These are phyloP conservation scores for Luehdorfia chinensis DNA, from an alignment of 1,140 invertebrate genomes.

Conservation along the genomic window DNA sequence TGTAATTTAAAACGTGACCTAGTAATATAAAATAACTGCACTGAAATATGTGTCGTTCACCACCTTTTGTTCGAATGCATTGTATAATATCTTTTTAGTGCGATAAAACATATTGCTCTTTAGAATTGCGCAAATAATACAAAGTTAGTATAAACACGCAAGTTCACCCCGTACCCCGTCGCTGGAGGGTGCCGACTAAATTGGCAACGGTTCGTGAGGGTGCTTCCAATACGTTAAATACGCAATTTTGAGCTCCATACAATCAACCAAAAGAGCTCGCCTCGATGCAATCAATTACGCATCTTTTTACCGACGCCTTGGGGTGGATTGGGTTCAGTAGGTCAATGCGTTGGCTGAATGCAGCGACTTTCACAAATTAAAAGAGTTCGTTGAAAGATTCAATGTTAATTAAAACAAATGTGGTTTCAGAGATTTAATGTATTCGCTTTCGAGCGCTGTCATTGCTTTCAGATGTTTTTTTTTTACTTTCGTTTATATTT, in stretches of 20 bases:
- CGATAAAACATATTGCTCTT: conserved; percentile 24
- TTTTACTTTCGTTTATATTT: neutral
- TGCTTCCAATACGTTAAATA: conserved; percentile 71
- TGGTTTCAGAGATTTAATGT: neutral
- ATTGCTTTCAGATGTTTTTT: neutral
- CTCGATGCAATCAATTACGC: conserved; percentile 69
- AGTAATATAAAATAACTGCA: no score
- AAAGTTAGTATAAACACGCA: conserved; percentile 53
- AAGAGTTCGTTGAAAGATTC: conserved; percentile 4
- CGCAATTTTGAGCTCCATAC: conserved; percentile 64
- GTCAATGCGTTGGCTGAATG: conserved; percentile 34
- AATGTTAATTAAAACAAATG: conserved; percentile 12
- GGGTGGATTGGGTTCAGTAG: conserved; percentile 45
- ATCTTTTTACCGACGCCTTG: conserved; percentile 50
- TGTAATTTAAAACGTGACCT: no score
- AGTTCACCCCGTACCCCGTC: conserved; percentile 23
- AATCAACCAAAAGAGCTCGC: conserved; percentile 71
- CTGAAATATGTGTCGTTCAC: no score
- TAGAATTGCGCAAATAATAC: conserved; percentile 43
- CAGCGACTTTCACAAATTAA: conserved; percentile 14
- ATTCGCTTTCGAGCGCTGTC: neutral
- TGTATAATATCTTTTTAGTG: no score
- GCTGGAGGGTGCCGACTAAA: conserved; percentile 50
- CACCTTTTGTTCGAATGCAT: no score
- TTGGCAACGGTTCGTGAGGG: conserved; percentile 69